Percentiles rank a stretch among this genome's conserved stretches.
phyloP scores from a whole-genome alignment of 2,888 invertebrate genomes.

The Eurytoma adleriae region DNA sequence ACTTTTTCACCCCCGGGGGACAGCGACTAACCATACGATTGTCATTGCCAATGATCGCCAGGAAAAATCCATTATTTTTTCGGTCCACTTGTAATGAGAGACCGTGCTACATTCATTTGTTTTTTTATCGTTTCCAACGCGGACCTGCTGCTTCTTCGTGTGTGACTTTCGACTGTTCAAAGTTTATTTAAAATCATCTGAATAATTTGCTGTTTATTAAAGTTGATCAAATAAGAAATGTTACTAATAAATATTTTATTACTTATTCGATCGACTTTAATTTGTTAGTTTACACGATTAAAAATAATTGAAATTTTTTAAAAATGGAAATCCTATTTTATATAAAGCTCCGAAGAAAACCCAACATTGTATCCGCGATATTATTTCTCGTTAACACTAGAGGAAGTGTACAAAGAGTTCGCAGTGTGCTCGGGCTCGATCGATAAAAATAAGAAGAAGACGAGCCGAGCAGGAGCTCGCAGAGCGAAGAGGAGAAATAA shows the following conservation, averaged over 20 bases:
- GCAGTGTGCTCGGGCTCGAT: neutral
- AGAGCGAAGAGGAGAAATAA: slow-evolving; percentile 31
- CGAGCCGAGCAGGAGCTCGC: neutral
- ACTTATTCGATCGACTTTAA: too few relatives aligned
- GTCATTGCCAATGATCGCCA: slow-evolving; percentile 65
- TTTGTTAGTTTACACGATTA: too few relatives aligned
- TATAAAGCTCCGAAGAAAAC: too few relatives aligned
- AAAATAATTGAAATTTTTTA: too few relatives aligned
- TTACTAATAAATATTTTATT: too few relatives aligned
- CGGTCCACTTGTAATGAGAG: slow-evolving; percentile 17
- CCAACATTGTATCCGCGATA: too few relatives aligned
- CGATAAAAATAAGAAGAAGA: slow-evolving; percentile 45
- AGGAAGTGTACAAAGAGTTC: slow-evolving; percentile 23
- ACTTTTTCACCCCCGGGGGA: slow-evolving; percentile 65
- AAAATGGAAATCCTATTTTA: too few relatives aligned
- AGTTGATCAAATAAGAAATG: too few relatives aligned
- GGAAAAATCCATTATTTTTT: slow-evolving; percentile 39
- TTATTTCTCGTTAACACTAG: neutral
- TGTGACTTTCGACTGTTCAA: neutral
- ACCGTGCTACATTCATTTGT: slow-evolving; percentile 25
- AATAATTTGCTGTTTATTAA: neutral
- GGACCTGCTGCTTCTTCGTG: neutral
- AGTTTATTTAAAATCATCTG: neutral
- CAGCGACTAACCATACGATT: slow-evolving; percentile 71
- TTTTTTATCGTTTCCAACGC: slow-evolving; percentile 4